Base-by-base conservation (phyloP, 2,797 vertebrate genomes). In the Rhyacichthys aspro region DNA sequence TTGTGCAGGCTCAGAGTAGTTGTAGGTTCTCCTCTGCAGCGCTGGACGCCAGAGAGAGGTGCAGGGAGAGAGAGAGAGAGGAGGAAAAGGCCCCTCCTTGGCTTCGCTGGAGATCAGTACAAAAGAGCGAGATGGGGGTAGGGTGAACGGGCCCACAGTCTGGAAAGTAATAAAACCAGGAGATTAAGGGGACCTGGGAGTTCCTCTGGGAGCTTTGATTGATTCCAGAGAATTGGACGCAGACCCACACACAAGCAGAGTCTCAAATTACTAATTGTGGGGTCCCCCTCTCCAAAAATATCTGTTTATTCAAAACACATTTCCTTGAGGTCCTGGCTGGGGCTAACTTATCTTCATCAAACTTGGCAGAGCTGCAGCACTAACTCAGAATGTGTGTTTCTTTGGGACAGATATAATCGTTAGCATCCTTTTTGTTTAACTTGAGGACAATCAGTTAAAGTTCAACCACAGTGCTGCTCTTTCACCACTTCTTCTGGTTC, bases 101-200 rank as follows among this genome's bases (percentile, higher is more conserved):
- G 86, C 82, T 91, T 91, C 89, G 84, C 89, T 82, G 88, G 88
- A 91, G 91, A 90, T 88, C 87, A 88, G 84, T 91, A 92, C 91
- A 93, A 93, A 92, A 91, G 91, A 78, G 81, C 76, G 78, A 78
- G 81, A 90, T 90, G 90, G 91, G 92, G 92, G 91, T 87, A 91
- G 91, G 92, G 92, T 87, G 85, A 87, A 90, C 87, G 67, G 81
- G 87, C 84, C 87, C 87, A 92, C 89, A 88, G 90, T 92, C 92
- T 93, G 93, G 91, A 92, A 93, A 93, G 92, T 93, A 92, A 93
- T 94, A 94, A 93, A 94, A 93, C 87, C 90, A 88, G 89, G 89
- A 93, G 92, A 93, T 93, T 93, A 92, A 89, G 90, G 89, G 89
- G 89, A 83, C 84, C 83, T 45, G 76, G 88, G 90, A 90, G 91